Conservation (phyloP, 2,113 vertebrate species). For the Corydoras sp. region DNA sequence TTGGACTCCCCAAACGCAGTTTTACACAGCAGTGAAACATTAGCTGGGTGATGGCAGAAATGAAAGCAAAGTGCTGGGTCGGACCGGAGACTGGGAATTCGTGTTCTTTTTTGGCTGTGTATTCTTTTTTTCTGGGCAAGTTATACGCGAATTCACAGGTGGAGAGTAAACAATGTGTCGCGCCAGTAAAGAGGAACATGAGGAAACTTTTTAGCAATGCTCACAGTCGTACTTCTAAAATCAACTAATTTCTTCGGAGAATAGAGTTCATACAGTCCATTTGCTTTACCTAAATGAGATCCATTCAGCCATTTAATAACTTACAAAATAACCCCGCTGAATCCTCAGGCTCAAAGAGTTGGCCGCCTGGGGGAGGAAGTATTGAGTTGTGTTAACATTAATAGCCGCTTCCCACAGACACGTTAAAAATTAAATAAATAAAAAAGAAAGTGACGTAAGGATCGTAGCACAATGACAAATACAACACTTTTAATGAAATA, state of each 20-base stretch:
- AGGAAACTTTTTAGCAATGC: neutral
- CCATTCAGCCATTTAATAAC: slow-evolving; percentile 44
- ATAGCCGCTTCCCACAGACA: too few species aligned
- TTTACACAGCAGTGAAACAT: slow-evolving; percentile 33
- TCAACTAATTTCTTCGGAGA: slow-evolving; percentile 19
- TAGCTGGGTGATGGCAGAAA: slow-evolving; percentile 23
- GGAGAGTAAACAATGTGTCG: slow-evolving; percentile 9
- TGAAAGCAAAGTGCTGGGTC: slow-evolving; percentile 12
- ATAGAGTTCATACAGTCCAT: slow-evolving; percentile 20
- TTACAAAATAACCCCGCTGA: slow-evolving; percentile 35
- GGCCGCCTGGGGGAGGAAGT: slow-evolving; percentile 7
- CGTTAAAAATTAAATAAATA: slow-evolving; percentile 27
- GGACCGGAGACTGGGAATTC: neutral
- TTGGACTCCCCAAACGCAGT: slow-evolving; percentile 13
- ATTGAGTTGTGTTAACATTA: too few species aligned
- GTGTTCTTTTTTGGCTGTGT: neutral
- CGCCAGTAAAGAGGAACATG: slow-evolving; percentile 17
- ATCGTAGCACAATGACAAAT: slow-evolving; percentile 14
- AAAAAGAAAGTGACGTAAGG: slow-evolving; percentile 11
- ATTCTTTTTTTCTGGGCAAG: slow-evolving; percentile 4
- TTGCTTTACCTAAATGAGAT: slow-evolving; percentile 31
- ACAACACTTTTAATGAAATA: too few species aligned
- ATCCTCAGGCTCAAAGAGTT: neutral
- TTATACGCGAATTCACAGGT: slow-evolving; percentile 27
- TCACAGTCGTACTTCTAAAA: neutral